Conservation (phyloP, 2,888 invertebrate genomes). For the Listrodromus nycthemerus region DNA sequence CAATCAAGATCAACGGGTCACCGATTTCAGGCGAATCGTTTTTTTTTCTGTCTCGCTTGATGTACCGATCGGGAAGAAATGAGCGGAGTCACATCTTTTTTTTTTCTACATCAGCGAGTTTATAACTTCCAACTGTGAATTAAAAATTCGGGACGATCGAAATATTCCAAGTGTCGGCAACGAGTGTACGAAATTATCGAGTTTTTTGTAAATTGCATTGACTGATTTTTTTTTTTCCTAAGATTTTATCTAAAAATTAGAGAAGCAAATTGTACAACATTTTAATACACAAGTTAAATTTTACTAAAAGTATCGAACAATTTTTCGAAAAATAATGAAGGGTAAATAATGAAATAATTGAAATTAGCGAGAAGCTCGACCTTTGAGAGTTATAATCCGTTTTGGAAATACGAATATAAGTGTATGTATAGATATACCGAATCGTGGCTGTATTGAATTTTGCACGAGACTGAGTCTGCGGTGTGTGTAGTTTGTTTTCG, state of each 20-base stretch:
- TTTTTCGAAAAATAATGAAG: too few species aligned
- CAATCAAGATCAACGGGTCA: conserved; percentile 10
- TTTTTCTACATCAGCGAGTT: background rate
- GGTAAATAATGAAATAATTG: too few species aligned
- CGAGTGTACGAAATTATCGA: too few species aligned
- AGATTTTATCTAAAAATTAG: too few species aligned
- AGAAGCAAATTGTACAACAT: too few species aligned
- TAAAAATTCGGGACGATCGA: background rate
- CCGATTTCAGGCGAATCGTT: background rate
- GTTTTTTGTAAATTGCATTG: too few species aligned
- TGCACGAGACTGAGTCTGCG: conserved; percentile 3
- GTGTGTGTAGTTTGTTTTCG: conserved; percentile 12
- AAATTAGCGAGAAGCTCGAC: background rate
- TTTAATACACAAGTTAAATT: too few species aligned
- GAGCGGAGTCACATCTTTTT: background rate
- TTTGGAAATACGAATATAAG: background rate
- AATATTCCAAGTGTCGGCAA: too few species aligned
- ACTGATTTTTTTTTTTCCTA: too few species aligned
- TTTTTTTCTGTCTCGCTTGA: too few species aligned
- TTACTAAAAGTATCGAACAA: background rate
- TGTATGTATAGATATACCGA: background rate
- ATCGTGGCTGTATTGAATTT: conserved; percentile 23
- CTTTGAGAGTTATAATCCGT: background rate
- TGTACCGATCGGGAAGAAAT: too few species aligned
- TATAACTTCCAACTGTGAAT: background rate